Evolutionary conservation across 2,888 invertebrate genomes (phyloP).

Genomic region (Coecobrya sp.): DNA sequence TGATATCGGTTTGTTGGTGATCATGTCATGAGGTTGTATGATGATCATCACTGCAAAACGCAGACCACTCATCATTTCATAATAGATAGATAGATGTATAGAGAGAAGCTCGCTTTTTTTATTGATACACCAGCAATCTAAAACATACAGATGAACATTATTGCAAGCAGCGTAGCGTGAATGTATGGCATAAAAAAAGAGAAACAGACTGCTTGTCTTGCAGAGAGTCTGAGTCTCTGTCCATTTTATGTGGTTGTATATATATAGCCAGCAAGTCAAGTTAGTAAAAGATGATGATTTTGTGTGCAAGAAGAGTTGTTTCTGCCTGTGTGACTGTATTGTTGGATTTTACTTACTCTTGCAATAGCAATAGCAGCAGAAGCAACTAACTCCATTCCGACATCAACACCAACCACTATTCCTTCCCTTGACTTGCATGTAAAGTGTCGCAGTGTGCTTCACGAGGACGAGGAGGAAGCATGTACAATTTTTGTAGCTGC

Average conservation of each 20-base stretch:
- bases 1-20: conserved; percentile 34
- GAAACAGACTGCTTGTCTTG: conserved; percentile 71
- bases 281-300: neutral
- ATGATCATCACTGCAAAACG: neutral
- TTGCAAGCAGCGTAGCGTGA: conserved; percentile 9
- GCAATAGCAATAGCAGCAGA: neutral
- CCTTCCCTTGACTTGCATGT: conserved; percentile 40
- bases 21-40: conserved; percentile 29
- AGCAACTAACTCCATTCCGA: neutral
- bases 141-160: neutral
- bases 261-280: neutral
- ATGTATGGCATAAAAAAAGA: neutral
- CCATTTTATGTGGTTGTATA: neutral
- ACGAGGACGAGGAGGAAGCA: conserved; percentile 58
- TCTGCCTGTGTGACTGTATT: neutral
- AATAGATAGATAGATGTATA: neutral
- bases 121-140: neutral
- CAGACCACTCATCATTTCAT: conserved; percentile 7
- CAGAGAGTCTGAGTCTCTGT: neutral
- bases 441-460: conserved; percentile 59
- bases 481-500: conserved; percentile 51
- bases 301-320: neutral
- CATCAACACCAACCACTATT: neutral
- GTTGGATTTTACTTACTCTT: neutral
- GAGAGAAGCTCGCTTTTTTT: neutral